Conservation (phyloP, 2,113 vertebrate genomes). For the Fregata magnificens region DNA sequence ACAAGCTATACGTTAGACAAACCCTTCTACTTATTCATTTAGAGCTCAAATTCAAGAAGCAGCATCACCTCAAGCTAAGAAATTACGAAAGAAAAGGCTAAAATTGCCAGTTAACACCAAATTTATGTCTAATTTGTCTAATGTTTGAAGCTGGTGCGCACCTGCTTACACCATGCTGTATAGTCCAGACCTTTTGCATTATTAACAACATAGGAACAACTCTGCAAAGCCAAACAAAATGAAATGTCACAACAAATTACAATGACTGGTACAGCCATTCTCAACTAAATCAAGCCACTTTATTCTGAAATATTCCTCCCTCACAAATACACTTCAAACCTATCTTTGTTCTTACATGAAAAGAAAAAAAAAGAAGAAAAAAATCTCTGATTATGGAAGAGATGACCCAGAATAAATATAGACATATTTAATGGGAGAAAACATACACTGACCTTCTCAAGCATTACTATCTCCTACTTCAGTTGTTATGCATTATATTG, state of each 20-base stretch:
- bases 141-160: conserved; percentile 7
- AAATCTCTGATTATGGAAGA: not conserved
- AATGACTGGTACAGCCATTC: not conserved
- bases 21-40: not conserved
- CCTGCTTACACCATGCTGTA: not conserved
- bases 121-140: conserved; percentile 32
- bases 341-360: not conserved
- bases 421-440: not conserved
- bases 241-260: conserved; percentile 53
- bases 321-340: not conserved
- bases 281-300: not conserved
- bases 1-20: not conserved
- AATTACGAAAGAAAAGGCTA: conserved; percentile 19
- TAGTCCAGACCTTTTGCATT: conserved; percentile 28
- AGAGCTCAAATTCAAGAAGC: not conserved
- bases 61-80: not conserved
- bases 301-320: not conserved
- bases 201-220: conserved; percentile 31
- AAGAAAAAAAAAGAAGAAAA: not conserved
- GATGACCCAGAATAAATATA: not conserved
- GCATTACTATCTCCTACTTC: not conserved
- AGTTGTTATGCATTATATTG: not conserved
- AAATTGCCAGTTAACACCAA: conserved; percentile 10
- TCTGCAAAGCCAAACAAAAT: conserved; percentile 40
- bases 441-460: not conserved